Percentiles rank a stretch among this genome's conserved stretches.
Conservation (phyloP, 2,888 invertebrate species). For the Ormyrus pomaceus region DNA sequence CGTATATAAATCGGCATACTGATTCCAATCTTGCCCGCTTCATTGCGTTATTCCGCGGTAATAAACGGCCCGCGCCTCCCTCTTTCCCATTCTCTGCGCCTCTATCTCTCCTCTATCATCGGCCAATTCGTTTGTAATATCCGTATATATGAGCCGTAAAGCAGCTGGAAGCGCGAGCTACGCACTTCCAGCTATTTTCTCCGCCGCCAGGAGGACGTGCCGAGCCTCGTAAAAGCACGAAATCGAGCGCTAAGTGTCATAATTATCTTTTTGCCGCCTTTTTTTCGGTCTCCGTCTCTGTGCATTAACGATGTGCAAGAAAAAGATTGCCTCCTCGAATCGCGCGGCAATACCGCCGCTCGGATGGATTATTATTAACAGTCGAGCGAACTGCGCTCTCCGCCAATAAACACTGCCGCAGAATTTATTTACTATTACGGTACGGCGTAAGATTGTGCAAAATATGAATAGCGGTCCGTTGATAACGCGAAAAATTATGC, state of each 20-base stretch:
- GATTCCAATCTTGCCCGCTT: slow-evolving; percentile 40
- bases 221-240: slow-evolving; percentile 28
- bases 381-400: not conserved
- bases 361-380: not conserved
- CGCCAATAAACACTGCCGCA: not conserved
- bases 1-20: slow-evolving; percentile 30
- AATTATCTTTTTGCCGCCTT: slow-evolving; percentile 36
- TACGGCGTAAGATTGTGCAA: not conserved
- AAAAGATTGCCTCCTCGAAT: not conserved
- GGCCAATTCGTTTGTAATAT: slow-evolving; percentile 39
- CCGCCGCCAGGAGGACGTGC: not conserved
- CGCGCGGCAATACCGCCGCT: not conserved
- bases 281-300: not conserved
- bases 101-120: slow-evolving; percentile 10
- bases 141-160: slow-evolving; percentile 20
- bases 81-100: not conserved
- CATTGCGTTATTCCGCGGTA: slow-evolving; percentile 31
- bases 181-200: not conserved
- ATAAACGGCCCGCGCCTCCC: slow-evolving; percentile 27
- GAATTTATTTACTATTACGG: slow-evolving; percentile 7
- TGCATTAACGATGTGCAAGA: not conserved
- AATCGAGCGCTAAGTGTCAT: slow-evolving; percentile 28
- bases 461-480: slow-evolving; percentile 17
- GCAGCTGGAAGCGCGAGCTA: not conserved
- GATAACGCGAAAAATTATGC: not conserved